Percentiles rank a stretch among this genome's conserved stretches.
Conservation (phyloP, 2,888 invertebrate genomes). For the Melieria omissa region DNA sequence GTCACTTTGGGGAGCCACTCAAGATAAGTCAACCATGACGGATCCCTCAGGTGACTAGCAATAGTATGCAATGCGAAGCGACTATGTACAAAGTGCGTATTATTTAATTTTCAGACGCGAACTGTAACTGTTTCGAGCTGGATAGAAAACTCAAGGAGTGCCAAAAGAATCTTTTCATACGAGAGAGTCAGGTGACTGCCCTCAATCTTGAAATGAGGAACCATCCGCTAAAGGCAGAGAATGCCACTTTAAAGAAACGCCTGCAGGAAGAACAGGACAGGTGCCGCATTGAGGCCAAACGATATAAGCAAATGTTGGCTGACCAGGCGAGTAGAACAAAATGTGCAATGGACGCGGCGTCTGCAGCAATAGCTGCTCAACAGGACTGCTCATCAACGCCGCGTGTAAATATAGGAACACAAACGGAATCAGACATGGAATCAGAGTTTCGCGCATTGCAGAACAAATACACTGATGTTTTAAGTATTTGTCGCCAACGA, state of each 20-base stretch:
- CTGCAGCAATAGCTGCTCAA: background rate
- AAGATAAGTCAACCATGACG: conserved; percentile 59
- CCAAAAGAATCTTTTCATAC: conserved; percentile 55
- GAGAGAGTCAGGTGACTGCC: conserved; percentile 58
- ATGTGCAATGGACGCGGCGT: background rate
- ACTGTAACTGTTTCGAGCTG: conserved; percentile 56
- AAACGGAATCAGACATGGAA: conserved; percentile 52
- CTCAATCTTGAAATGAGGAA: conserved; percentile 57
- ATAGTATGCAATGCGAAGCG: background rate
- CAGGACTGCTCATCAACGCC: background rate
- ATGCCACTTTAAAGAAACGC: conserved; percentile 54
- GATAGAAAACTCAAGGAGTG: conserved; percentile 57
- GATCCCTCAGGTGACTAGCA: conserved; percentile 55
- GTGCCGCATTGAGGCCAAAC: conserved; percentile 54
- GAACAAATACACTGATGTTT: conserved; percentile 54
- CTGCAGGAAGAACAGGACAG: conserved; percentile 57
- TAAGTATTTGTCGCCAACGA: conserved; percentile 56
- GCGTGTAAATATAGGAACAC: conserved; percentile 41
- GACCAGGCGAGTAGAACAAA: conserved; percentile 43
- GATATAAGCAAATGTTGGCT: conserved; percentile 51
- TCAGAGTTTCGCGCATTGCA: conserved; percentile 46
- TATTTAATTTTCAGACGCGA: conserved; percentile 44
- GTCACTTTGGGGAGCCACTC: conserved; percentile 53
- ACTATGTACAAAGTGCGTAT: background rate
- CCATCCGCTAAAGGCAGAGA: conserved; percentile 61